Conservation (phyloP, 2,113 vertebrate genomes). For the Cromileptes altivelis region DNA sequence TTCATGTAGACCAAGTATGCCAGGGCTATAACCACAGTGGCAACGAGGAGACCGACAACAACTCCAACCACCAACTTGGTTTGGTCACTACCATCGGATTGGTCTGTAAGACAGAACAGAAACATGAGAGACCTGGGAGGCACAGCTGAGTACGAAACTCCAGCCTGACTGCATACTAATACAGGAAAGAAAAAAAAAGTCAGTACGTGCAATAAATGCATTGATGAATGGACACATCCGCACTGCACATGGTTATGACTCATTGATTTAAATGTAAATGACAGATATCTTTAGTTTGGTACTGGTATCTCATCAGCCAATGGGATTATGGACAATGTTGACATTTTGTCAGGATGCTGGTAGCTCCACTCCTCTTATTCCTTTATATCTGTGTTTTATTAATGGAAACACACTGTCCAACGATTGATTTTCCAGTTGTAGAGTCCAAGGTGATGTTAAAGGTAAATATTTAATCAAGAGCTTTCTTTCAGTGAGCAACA, state of each 20-base stretch:
- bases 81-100: slow-evolving; percentile 84
- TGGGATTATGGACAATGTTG: slow-evolving; percentile 61
- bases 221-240: slow-evolving; percentile 69
- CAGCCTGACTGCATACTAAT: slow-evolving; percentile 3
- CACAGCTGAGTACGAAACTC: background rate
- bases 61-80: slow-evolving; percentile 94
- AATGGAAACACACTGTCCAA: slow-evolving; percentile 26
- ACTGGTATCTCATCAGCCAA: slow-evolving; percentile 45
- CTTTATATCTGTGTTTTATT: slow-evolving; percentile 22
- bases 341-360: slow-evolving; percentile 83
- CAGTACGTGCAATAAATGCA: slow-evolving; percentile 45
- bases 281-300: slow-evolving; percentile 24
- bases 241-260: slow-evolving; percentile 68
- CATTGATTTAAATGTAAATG: slow-evolving; percentile 59
- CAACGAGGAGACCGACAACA: slow-evolving; percentile 91
- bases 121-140: background rate
- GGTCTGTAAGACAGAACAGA: slow-evolving; percentile 61
- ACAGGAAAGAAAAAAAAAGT: slow-evolving; percentile 1
- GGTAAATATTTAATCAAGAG: slow-evolving; percentile 48
- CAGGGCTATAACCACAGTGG: slow-evolving; percentile 87
- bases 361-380: slow-evolving; percentile 63
- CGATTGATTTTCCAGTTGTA: slow-evolving; percentile 18
- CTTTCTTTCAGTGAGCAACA: slow-evolving; percentile 28
- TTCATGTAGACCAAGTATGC: slow-evolving; percentile 94
- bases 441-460: slow-evolving; percentile 26